Conservation (phyloP, 2,888 invertebrate genomes). For the Nezara viridula region DNA sequence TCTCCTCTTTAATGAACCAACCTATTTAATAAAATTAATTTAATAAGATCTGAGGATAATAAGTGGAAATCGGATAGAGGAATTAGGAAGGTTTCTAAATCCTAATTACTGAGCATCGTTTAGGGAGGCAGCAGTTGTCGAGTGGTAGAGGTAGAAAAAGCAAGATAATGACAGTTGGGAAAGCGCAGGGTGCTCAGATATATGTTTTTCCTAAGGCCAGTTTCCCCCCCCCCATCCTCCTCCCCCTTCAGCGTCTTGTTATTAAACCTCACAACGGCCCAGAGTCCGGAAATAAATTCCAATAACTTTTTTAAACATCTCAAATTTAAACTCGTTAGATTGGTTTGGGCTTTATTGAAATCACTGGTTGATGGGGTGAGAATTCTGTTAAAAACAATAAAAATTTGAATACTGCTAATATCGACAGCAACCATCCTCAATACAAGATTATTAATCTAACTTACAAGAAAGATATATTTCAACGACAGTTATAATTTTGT, state of each 20-base stretch:
- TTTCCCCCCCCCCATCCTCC: no score
- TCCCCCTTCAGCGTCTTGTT: background rate
- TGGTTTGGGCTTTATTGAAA: background rate
- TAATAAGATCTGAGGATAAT: background rate
- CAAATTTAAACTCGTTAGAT: background rate
- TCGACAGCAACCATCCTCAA: background rate
- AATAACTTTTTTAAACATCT: background rate
- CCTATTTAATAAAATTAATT: no score
- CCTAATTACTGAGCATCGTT: background rate
- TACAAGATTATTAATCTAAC: no score
- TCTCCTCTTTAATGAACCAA: no score
- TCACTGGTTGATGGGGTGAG: background rate
- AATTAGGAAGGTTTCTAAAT: background rate
- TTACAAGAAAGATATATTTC: no score
- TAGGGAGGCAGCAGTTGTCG: background rate
- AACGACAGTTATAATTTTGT: no score
- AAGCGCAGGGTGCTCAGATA: background rate
- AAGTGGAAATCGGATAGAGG: background rate
- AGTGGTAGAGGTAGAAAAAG: background rate
- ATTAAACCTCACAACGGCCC: background rate
- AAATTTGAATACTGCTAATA: background rate
- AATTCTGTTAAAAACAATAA: background rate
- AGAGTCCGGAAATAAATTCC: background rate
- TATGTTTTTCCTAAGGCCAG: background rate
- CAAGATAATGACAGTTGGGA: slow-evolving; percentile 2